phyloP scores from a whole-genome alignment of 2,797 vertebrate genomes.

The Meda fulgida region DNA sequence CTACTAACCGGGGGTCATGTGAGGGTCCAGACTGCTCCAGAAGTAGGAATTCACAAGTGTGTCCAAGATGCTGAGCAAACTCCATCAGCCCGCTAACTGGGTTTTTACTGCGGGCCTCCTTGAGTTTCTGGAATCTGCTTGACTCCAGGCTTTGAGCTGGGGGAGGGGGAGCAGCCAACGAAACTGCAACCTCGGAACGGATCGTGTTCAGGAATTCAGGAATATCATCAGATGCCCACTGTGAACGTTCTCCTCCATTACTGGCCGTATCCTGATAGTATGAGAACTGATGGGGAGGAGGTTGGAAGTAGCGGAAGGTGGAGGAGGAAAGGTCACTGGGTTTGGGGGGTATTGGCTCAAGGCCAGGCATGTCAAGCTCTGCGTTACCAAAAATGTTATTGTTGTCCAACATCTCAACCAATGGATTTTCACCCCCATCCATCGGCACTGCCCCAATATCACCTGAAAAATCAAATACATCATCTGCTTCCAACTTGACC shows the following conservation, averaged over 20 bases:
- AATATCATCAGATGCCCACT: conserved; percentile 92
- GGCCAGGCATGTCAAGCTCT: conserved; percentile 32
- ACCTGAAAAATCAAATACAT: background rate
- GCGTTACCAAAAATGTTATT: conserved; percentile 18
- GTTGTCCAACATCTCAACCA: background rate
- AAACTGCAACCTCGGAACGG: conserved; percentile 77
- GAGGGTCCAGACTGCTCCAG: conserved; percentile 93
- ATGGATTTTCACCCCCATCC: conserved; percentile 25
- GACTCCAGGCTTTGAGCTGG: conserved; percentile 74
- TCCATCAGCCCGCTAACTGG: conserved; percentile 93
- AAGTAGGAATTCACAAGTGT: conserved; percentile 90
- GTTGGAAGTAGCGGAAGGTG: background rate
- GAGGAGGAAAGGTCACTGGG: conserved; percentile 22
- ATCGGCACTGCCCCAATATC: background rate
- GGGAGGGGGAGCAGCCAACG: conserved; percentile 79
- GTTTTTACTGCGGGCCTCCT: conserved; percentile 90
- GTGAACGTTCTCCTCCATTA: conserved; percentile 60
- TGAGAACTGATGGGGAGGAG: background rate
- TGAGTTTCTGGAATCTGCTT: conserved; percentile 79
- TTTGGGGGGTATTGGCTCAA: conserved; percentile 16
- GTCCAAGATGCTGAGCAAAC: conserved; percentile 88
- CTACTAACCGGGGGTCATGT: conserved; percentile 90
- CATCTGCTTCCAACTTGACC: background rate
- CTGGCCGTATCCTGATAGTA: conserved; percentile 58
- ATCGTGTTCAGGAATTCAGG: conserved; percentile 88